Evolutionary conservation across 2,888 invertebrate species (phyloP).

Genomic region (Synergus japonicus): DNA sequence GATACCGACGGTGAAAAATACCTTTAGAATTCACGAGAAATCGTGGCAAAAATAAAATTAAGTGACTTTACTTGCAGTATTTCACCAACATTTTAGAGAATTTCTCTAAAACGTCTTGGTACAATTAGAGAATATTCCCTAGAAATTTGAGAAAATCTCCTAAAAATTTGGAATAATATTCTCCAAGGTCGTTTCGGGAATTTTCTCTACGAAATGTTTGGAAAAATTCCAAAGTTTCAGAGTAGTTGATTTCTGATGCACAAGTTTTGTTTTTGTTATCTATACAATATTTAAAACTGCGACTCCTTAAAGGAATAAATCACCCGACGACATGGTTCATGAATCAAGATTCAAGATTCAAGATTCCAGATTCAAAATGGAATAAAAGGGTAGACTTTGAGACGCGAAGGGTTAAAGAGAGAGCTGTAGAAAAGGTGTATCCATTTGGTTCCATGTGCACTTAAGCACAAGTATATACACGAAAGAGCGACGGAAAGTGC

Average conservation of each 20-base stretch:
- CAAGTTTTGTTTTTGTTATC: too few relatives aligned
- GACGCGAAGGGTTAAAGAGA: constrained; percentile 22
- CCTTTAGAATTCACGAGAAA: constrained; percentile 46
- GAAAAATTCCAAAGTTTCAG: too few relatives aligned
- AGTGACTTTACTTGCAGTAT: constrained; percentile 26
- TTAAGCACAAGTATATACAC: constrained; percentile 28
- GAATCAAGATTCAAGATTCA: neutral
- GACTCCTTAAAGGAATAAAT: neutral
- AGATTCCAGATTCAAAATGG: constrained; percentile 4
- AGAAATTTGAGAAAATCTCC: too few relatives aligned
- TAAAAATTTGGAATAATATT: too few relatives aligned
- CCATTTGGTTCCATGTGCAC: constrained; percentile 9
- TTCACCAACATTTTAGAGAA: too few relatives aligned
- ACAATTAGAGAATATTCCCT: too few relatives aligned
- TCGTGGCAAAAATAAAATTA: constrained; percentile 47
- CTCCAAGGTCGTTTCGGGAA: neutral
- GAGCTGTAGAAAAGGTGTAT: constrained; percentile 16
- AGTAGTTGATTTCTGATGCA: too few relatives aligned
- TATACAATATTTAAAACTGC: too few relatives aligned
- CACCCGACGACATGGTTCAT: neutral
- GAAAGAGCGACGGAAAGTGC: constrained; percentile 21
- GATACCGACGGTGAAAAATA: constrained; percentile 47
- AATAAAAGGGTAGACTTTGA: constrained; percentile 8
- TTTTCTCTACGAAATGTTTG: too few relatives aligned
- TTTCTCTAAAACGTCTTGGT: too few relatives aligned